These are phyloP conservation scores for Mimas tiliae DNA, from an alignment of 2,888 invertebrate species.

Conservation along the genomic window DNA sequence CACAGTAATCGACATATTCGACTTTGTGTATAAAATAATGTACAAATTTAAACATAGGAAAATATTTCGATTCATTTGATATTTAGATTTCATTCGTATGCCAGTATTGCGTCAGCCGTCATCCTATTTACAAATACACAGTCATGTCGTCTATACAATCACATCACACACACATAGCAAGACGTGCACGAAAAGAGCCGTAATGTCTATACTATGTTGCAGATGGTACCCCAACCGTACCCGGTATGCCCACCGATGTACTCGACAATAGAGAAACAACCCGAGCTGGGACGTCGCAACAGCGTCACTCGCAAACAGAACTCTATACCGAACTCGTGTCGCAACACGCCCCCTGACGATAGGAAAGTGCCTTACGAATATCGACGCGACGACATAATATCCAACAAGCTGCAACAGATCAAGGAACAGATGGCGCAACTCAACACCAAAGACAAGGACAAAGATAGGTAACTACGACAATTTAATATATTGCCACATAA, in stretches of 20 bases:
- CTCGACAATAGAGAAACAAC: slow-evolving; percentile 51
- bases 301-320: slow-evolving; percentile 37
- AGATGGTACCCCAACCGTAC: slow-evolving; percentile 67
- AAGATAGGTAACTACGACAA: slow-evolving; percentile 13
- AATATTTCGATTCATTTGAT: too few relatives aligned
- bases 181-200: too few relatives aligned
- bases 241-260: slow-evolving; percentile 61
- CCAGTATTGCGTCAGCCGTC: too few relatives aligned
- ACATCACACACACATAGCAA: too few relatives aligned
- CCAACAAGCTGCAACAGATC: slow-evolving; percentile 68
- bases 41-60: too few relatives aligned
- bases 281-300: slow-evolving; percentile 35
- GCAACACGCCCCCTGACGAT: slow-evolving; percentile 48
- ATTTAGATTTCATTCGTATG: too few relatives aligned
- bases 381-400: slow-evolving; percentile 51
- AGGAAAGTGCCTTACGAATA: slow-evolving; percentile 46
- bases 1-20: too few relatives aligned
- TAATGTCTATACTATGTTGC: slow-evolving; percentile 24
- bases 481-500: too few relatives aligned
- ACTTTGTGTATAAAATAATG: too few relatives aligned
- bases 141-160: too few relatives aligned
- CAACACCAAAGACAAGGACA: slow-evolving; percentile 46
- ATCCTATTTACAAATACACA: too few relatives aligned
- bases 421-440: slow-evolving; percentile 65
- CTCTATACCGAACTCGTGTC: slow-evolving; percentile 36